Conservation (phyloP, 1,140 invertebrate species). For the Glomeris maerens region DNA sequence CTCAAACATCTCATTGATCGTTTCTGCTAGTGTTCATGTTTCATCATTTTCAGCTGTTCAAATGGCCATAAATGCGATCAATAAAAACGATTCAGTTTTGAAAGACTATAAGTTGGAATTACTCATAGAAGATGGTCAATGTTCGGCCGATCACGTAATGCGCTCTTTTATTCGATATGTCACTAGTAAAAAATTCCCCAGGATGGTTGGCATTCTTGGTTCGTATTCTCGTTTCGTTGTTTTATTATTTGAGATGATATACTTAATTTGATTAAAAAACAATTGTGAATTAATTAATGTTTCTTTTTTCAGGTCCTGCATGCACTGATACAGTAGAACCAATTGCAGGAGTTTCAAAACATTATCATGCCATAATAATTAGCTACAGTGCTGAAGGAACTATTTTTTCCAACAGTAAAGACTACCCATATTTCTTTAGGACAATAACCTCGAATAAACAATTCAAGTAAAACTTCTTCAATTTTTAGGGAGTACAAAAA, state of each 20-base stretch:
- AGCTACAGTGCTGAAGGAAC: conserved; percentile 68
- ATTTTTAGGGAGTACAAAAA: too few relatives aligned
- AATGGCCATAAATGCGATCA: conserved; percentile 50
- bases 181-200: conserved; percentile 35
- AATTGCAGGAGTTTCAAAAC: conserved; percentile 59
- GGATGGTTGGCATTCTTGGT: conserved; percentile 54
- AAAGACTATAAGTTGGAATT: conserved; percentile 45
- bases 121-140: conserved; percentile 48
- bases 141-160: conserved; percentile 59
- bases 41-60: conserved; percentile 44
- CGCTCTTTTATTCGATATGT: conserved; percentile 62
- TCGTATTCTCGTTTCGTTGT: conserved; percentile 14
- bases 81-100: conserved; percentile 43
- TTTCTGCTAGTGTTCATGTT: too few relatives aligned
- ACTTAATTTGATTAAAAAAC: background rate
- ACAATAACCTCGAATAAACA: conserved; percentile 67
- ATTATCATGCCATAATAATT: conserved; percentile 58
- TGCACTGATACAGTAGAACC: conserved; percentile 73
- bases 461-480: conserved; percentile 39
- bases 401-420: conserved; percentile 47
- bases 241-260: too few relatives aligned
- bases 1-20: too few relatives aligned
- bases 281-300: background rate
- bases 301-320: conserved; percentile 45
- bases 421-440: conserved; percentile 68